Percentiles rank a stretch among this genome's conserved stretches.
Evolutionary conservation across 1,140 invertebrate genomes (phyloP).

Genomic region (Drosophila saltans): DNA sequence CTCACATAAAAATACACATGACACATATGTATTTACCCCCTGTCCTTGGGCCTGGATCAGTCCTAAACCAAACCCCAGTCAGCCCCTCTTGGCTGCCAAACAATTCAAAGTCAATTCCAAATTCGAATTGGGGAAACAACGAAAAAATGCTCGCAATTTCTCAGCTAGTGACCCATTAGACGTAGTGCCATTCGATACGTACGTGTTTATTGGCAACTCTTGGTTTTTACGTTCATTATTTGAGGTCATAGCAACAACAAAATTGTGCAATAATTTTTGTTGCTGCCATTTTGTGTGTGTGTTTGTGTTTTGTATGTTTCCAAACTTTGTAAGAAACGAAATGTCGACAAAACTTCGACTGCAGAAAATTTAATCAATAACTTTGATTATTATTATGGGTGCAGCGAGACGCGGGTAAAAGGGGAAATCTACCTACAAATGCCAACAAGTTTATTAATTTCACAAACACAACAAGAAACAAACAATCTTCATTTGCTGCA

Average conservation of each 20-base stretch:
- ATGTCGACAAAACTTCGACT: constrained; percentile 32
- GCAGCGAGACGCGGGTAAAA: background rate
- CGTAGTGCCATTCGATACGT: constrained; percentile 55
- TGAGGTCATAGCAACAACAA: constrained; percentile 53
- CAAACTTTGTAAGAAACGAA: constrained; percentile 37
- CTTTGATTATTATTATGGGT: constrained; percentile 58
- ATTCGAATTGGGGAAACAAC: constrained; percentile 14
- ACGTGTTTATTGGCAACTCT: constrained; percentile 70
- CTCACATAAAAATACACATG: background rate
- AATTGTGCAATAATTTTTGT: constrained; percentile 60
- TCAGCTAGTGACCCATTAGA: constrained; percentile 45
- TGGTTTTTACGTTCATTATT: constrained; percentile 54
- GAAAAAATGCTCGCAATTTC: constrained; percentile 43
- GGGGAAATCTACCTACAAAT: constrained; percentile 12
- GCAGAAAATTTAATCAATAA: constrained; percentile 64
- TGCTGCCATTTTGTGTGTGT: background rate
- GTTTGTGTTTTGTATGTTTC: constrained; percentile 9
- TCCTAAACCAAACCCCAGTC: background rate
- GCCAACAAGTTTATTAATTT: constrained; percentile 65
- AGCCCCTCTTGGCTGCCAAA: background rate
- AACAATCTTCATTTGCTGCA: constrained; percentile 21
- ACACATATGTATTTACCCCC: background rate
- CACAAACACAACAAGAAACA: constrained; percentile 8
- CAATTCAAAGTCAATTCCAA: constrained; percentile 50
- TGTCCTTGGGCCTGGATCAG: too few species aligned